Percentiles rank a stretch among this genome's conserved stretches.
These are phyloP conservation scores for Osmerus eperlanus DNA, from an alignment of 2,113 vertebrate genomes.

Conservation along the genomic window DNA sequence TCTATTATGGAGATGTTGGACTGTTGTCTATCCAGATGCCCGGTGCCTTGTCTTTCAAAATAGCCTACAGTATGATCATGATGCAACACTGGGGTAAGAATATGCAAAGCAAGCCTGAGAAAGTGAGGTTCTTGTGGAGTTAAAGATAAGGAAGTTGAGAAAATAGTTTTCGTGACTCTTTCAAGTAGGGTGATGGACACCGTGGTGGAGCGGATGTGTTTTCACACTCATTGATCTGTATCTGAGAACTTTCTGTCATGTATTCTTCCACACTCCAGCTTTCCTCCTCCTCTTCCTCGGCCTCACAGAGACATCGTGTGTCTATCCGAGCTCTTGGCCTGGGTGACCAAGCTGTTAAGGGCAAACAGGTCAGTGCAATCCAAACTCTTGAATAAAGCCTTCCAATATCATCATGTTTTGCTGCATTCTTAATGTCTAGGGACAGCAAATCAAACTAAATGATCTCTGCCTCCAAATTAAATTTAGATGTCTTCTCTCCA, in stretches of 20 bases:
- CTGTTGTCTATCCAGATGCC: conserved; percentile 21
- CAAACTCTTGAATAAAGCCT: conserved; percentile 15
- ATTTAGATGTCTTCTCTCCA: conserved; percentile 57
- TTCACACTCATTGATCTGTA: not conserved
- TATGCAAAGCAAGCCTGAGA: conserved; percentile 2
- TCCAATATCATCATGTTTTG: conserved; percentile 17
- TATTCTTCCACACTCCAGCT: no score
- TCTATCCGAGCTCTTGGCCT: not conserved
- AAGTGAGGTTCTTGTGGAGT: conserved; percentile 25
- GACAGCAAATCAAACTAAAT: conserved; percentile 45
- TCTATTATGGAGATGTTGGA: conserved; percentile 24
- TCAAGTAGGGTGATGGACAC: not conserved
- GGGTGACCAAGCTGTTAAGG: not conserved
- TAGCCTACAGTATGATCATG: conserved; percentile 9
- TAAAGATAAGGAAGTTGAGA: not conserved
- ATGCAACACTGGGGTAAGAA: conserved; percentile 44
- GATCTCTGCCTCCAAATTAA: conserved; percentile 51
- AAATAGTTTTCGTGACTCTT: no score
- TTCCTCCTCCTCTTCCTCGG: not conserved
- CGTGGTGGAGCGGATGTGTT: not conserved
- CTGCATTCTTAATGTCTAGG: conserved; percentile 35
- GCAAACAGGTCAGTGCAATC: conserved; percentile 18
- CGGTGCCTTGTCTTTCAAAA: not conserved
- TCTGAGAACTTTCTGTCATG: no score
- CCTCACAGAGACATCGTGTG: not conserved